Base-by-base conservation (phyloP, 37 sponge, comb jelly and placozoan genomes). In the Haliclona indistincta region DNA sequence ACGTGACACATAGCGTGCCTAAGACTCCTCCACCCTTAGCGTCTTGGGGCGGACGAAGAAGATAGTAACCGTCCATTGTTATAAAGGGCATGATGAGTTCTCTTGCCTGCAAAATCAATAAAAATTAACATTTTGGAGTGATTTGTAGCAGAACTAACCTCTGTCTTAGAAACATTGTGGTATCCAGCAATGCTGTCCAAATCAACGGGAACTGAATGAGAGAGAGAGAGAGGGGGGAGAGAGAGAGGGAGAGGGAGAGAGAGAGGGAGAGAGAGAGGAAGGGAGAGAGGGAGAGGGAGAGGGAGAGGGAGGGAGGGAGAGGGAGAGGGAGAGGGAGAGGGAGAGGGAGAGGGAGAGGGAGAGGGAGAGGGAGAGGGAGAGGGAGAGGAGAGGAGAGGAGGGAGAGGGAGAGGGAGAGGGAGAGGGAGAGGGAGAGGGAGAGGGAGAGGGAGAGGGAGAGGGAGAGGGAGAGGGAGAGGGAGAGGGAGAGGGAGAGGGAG, bases 1-100 rank as follows among this genome's bases (percentile, higher is more conserved):
- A 78, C 79, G 63, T 78, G 64, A 78, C 78, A 72, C 86, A 85
- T 62, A 85, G 70, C 43, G 85, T 77, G 78, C 78, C 76, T 41
- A 78, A 38, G 20, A 74, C 77, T 0, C 41, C 73, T 52, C 79
- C 85, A 5, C 63, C 40, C 7, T 17, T 71, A n/a, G n/a, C n/a
- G 63, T 58, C 70, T 1, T 36, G 15, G 26, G 42, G 44, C 6
- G 85, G 85, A 19, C 85, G 54, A 8, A 85, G 37, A 1, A 85
- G n/a, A 60, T 77, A 85, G 41, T 66, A 77, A 2, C 85, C 85
- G 71, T 85, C 74, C 4, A 66, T 62, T 23, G 36, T 7, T 17
- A 78, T 25, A 38, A 77, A 26, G 4, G 85, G 85, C 55, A 62
- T 64, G 11, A 85, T 63, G 28, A 78, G 42, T 8, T 71, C 77